Base-by-base conservation (phyloP, 2,888 invertebrate species). In the Nycteola revayana region DNA sequence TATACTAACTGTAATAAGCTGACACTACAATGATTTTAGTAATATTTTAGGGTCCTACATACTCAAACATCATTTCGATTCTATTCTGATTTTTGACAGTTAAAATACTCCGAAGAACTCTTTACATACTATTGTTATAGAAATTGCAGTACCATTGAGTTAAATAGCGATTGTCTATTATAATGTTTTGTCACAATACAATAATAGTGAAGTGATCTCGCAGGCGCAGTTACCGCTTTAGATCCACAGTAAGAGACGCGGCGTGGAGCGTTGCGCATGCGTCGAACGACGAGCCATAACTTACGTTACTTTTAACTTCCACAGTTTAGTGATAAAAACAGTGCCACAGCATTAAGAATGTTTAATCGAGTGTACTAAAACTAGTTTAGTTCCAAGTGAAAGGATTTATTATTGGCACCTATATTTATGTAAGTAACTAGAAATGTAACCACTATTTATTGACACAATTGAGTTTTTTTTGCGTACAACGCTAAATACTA, bases 191-290 rank as follows among this genome's bases (percentile, higher is more conserved):
- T 54, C 49, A 60, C 41, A 42, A 45, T 42, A 43, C 46, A 38
- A 43, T 26, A 38, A 43, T 26, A 46, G 46, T 54, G 57, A 52
- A 53, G 59, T 64, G 68, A 72, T 72, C 76, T 74, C 53, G 57
- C 49, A 18, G 18, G 18, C 18, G 4, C 21, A 33, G 55, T 46
- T 44, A 39, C 50, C 34, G 48, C n/a, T n/a, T n/a, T n/a, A n/a
- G n/a, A 39, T 36, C 44, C 54, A 56, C 73, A 83, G 83, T 84
- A 63, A 80, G 71, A 78, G 72, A 68, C 75, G 78, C 72, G 81
- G 75, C 56, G 68, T 64, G 62, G 75, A 76, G 77, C 78, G 77
- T 74, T 64, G 75, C 78, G 84, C 84, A 70, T 82, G 86, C 84
- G 79, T 71, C 48, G 24, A 2, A 33, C 32, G 46, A 49, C 47